Evolutionary conservation across 1,140 invertebrate genomes (phyloP).

Genomic region (Scaptomyza graminum): DNA sequence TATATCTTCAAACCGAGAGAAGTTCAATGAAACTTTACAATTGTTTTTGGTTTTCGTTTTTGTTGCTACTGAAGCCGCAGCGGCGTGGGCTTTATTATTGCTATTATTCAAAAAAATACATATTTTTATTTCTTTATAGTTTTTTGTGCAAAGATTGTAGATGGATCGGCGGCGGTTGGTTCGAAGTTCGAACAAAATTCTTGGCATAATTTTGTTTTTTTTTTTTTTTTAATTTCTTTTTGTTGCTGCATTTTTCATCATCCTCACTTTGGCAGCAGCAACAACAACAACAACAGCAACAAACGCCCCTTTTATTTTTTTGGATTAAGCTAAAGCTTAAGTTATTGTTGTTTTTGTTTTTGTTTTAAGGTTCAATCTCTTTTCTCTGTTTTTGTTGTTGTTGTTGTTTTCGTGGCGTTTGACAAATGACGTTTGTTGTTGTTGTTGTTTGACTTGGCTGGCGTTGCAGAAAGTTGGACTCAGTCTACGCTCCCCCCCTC

Average conservation of each 20-base stretch:
- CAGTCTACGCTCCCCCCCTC: neutral
- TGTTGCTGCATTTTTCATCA: too few relatives aligned
- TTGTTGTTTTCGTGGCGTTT: constrained; percentile 44
- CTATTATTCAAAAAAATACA: too few relatives aligned
- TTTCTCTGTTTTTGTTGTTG: constrained; percentile 11
- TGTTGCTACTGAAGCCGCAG: neutral
- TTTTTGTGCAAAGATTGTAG: too few relatives aligned
- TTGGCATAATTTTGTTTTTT: too few relatives aligned
- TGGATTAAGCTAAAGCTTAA: constrained; percentile 45
- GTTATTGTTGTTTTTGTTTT: constrained; percentile 23
- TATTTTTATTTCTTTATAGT: too few relatives aligned
- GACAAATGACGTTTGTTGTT: constrained; percentile 31
- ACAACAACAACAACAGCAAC: too few relatives aligned
- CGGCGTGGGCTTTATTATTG: constrained; percentile 6
- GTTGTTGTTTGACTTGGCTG: constrained; percentile 32
- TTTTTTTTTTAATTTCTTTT: too few relatives aligned
- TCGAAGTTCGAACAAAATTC: too few relatives aligned
- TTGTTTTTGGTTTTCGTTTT: constrained; percentile 36
- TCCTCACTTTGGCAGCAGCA: too few relatives aligned
- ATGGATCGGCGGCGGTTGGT: too few relatives aligned
- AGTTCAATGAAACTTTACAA: constrained; percentile 62
- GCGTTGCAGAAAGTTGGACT: constrained; percentile 50
- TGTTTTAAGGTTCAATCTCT: constrained; percentile 36
- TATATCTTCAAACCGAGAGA: constrained; percentile 47
- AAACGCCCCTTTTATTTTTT: constrained; percentile 34